Base-by-base conservation (phyloP, 2,113 vertebrate genomes). In the Setophaga petechia region DNA sequence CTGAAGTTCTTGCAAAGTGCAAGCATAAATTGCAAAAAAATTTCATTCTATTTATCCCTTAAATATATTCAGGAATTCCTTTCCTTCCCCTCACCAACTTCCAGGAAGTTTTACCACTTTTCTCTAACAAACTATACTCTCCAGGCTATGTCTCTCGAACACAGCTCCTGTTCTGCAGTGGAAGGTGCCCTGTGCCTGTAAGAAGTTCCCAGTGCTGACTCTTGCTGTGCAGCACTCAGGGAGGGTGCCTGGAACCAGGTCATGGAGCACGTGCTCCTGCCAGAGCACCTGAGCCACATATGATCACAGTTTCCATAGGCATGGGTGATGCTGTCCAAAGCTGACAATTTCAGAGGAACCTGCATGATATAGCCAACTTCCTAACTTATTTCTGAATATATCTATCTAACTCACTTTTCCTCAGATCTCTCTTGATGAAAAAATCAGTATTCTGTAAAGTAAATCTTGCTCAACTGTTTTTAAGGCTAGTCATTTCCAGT, bases 261-360 rank as follows among this genome's bases (percentile, higher is more conserved):
- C 61, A 33, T 4, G 31, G 51, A 92, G 41, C 23, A 20, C 8
- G 4, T 0, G 0, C 17, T 69, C 41, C 55, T 90, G 28, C 4
- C 73, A 59, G 15, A 3, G 41, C 2, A 0, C 27, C 43, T 4
- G 37, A 87, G 14, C 15, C 52, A 55, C 59, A 19, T 23, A 27
- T 7, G 25, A 62, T 27, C 61, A 28, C 0, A 4, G 30, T 2
- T 35, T 75, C 63, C 55, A 14, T 1, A 58, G 46, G 9, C 10
- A 7, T 11, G 24, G 11, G 13, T 24, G 31, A 49, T 3, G 30
- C 27, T 74, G 21, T 7, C 31, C 62, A 69, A 77, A 57, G 28
- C 23, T 25, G 9, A 76, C 43, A 39, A 18, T 10, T 86, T 71
- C 57, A 57, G n/a, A 90, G 39, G 19, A 23, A 63, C 5, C 6